Conservation (phyloP, 2,888 invertebrate species). For the Macaria notata region DNA sequence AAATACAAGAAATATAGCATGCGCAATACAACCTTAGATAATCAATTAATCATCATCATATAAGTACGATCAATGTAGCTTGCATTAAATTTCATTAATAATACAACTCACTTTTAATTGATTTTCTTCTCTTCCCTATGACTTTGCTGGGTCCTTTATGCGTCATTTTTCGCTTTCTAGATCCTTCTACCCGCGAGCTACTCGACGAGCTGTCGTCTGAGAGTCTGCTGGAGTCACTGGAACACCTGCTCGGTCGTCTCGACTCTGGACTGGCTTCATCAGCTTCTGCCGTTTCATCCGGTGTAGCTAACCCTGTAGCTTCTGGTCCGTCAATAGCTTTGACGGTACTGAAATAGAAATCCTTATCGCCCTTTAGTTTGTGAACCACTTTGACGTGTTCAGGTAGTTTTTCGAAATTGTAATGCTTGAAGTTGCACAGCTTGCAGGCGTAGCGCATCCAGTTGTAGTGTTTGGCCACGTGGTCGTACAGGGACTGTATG, state of each 20-base stretch:
- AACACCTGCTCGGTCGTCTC: conserved; percentile 68
- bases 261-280: conserved; percentile 62
- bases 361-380: conserved; percentile 80
- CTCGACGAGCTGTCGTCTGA: conserved; percentile 75
- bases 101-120: conserved; percentile 44
- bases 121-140: conserved; percentile 34
- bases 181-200: conserved; percentile 56
- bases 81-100: too few relatives aligned
- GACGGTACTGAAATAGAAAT: conserved; percentile 74
- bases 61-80: too few relatives aligned
- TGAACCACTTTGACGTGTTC: conserved; percentile 85
- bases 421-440: conserved; percentile 87
- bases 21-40: too few relatives aligned
- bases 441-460: conserved; percentile 90
- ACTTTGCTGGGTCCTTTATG: conserved; percentile 42
- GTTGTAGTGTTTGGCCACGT: conserved; percentile 85
- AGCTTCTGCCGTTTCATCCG: conserved; percentile 45
- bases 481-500: conserved; percentile 78
- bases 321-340: conserved; percentile 69
- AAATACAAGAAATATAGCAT: neutral
- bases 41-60: too few relatives aligned
- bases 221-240: conserved; percentile 71
- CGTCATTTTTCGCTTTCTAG: conserved; percentile 60
- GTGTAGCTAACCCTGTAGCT: conserved; percentile 59
- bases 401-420: conserved; percentile 84